Percentiles rank a stretch among this genome's conserved stretches.
Evolutionary conservation across 2,797 vertebrate species (phyloP).

Genomic region (Cossypha niveicapilla): DNA sequence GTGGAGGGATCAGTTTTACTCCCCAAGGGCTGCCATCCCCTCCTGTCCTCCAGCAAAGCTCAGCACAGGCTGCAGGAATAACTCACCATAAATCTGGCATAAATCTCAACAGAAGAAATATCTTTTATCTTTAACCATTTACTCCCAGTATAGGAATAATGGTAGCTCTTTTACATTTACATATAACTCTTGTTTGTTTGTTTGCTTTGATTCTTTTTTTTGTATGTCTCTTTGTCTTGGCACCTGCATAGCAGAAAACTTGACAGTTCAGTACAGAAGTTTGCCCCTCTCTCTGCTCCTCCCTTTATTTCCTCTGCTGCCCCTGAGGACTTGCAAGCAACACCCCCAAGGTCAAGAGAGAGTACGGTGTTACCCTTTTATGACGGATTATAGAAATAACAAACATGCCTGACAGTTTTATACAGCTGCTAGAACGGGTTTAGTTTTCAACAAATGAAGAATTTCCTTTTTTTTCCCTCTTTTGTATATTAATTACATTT

Average conservation of each 20-base stretch:
- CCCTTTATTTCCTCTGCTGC: constrained; percentile 23
- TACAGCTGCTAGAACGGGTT: constrained; percentile 86
- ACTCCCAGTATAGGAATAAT: constrained; percentile 78
- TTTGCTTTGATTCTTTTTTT: constrained; percentile 27
- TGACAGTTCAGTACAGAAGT: constrained; percentile 73
- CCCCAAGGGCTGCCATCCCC: neutral
- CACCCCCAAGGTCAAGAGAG: constrained; percentile 84
- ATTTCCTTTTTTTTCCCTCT: constrained; percentile 70
- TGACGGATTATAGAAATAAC: constrained; percentile 87
- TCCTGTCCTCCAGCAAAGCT: neutral
- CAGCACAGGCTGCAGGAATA: constrained; percentile 36
- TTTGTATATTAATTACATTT: constrained; percentile 91
- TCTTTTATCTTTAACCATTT: constrained; percentile 80
- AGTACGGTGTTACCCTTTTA: constrained; percentile 82
- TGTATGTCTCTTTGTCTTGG: constrained; percentile 70
- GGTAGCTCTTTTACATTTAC: constrained; percentile 77
- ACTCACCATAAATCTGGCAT: constrained; percentile 64
- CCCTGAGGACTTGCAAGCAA: constrained; percentile 61
- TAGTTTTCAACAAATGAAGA: constrained; percentile 83
- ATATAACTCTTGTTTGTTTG: constrained; percentile 65
- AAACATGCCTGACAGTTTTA: constrained; percentile 94
- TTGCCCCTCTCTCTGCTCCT: constrained; percentile 48
- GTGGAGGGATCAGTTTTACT: neutral
- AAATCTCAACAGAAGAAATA: constrained; percentile 76
- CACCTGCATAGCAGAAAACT: constrained; percentile 82